Evolutionary conservation across 2,888 invertebrate species (phyloP), one percentile per base, ranked within the genome.

Genomic region (Drosophila silvestris): DNA sequence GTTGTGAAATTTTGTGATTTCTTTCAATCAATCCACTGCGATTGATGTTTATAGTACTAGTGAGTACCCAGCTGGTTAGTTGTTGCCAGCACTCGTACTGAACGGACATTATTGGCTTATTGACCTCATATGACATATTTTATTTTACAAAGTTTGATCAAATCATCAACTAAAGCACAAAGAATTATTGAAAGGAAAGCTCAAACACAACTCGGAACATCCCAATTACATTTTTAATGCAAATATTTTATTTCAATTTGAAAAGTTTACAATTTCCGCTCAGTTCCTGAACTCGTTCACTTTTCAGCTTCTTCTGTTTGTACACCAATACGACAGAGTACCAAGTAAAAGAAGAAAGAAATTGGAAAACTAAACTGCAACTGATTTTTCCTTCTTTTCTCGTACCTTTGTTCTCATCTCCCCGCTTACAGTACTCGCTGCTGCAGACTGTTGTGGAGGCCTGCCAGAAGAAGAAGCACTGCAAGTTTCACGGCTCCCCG

Each of bases 401-500:
- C 41, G 5, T 57, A 58, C 67, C 52, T 52, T 57, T 35, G 33
- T 28, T 47, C 66, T n/a, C 62, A 28, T 61, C 51, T 52, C 58
- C 39, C 58, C 70, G 47, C 60, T 70, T 73, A 70, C 83, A 97
- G 97, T 97, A 97, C 94, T 97, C 97, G 85, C 95, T 97, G 95
- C 96, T 98, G 93, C 98, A 99, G 97, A 97, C 97, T 63, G 97
- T 99, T 86, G 97, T 98, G 83, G 97, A 98, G 92, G 96, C 97
- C 53, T 99, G 99, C 94, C 97, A 98, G 94, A 98, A 98, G 95
- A 97, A 97, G 94, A 95, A 97, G 70, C 96, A 97, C 92, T 99
- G 99, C 94, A 97, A 97, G 93, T 97, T 99, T 93, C 96, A 96
- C 93, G 97, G 98, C 61, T 96, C 96, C 81, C 97, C 98, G 5